Conservation (phyloP, 2,113 vertebrate species). For the Thermophis baileyi region DNA sequence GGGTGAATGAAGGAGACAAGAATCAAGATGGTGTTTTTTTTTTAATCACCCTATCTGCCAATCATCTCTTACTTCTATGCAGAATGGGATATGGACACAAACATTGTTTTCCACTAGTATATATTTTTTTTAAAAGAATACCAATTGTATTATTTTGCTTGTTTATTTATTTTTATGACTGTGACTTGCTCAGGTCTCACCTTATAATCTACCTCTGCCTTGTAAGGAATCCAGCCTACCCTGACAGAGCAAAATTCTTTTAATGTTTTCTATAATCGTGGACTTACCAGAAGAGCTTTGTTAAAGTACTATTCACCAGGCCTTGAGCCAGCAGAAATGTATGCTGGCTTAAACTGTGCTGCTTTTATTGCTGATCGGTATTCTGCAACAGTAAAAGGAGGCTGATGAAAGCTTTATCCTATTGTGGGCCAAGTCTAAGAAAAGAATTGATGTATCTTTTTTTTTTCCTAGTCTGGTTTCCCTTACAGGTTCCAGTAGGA, state of each 20-base stretch:
- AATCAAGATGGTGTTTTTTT: slow-evolving; percentile 12
- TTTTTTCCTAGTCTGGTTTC: not conserved
- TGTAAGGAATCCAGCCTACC: not conserved
- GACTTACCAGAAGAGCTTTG: not conserved
- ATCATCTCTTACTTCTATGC: not conserved
- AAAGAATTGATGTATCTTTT: not conserved
- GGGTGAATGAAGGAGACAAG: fast-evolving
- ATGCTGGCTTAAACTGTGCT: not conserved
- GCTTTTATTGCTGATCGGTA: not conserved
- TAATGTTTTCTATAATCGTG: not conserved
- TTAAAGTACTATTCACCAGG: not conserved
- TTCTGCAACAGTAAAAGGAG: not conserved
- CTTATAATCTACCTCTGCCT: slow-evolving; percentile 6
- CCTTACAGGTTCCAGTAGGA: not conserved
- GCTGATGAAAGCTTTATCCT: not conserved
- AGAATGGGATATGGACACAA: not conserved
- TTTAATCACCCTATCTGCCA: not conserved
- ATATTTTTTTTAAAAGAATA: not conserved
- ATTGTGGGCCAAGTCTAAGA: not conserved
- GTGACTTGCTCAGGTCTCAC: not conserved
- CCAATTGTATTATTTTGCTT: slow-evolving; percentile 16
- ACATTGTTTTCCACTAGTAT: slow-evolving; percentile 6
- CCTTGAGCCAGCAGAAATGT: not conserved
- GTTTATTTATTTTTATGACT: not conserved
- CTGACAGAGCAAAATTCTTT: not conserved